phyloP scores from a whole-genome alignment of 2,113 vertebrate species.

The Tachysurus fulvidraco region DNA sequence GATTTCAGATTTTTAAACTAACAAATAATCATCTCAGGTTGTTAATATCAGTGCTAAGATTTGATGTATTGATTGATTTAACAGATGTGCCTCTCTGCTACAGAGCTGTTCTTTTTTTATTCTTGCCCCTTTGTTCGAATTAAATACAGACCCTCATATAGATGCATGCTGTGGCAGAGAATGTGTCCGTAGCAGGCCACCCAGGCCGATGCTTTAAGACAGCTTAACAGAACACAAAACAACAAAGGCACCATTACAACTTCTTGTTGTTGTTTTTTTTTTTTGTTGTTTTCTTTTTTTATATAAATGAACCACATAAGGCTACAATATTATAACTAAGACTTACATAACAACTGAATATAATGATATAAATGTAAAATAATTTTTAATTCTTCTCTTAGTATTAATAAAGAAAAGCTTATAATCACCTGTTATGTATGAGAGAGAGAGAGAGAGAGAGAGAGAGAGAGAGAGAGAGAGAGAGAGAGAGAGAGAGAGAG shows the following conservation, averaged over 20 bases:
- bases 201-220: constrained; percentile 65
- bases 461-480: background rate
- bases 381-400: constrained; percentile 61
- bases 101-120: constrained; percentile 48
- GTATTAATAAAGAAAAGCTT: constrained; percentile 69
- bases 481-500: constrained; percentile 12
- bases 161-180: constrained; percentile 53
- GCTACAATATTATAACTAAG: constrained; percentile 64
- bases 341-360: constrained; percentile 61
- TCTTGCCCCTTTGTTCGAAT: constrained; percentile 59
- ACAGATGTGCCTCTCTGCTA: constrained; percentile 14
- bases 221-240: constrained; percentile 70
- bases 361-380: constrained; percentile 64
- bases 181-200: constrained; percentile 64
- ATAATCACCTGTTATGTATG: constrained; percentile 65
- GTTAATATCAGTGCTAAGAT: constrained; percentile 32
- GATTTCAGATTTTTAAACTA: background rate
- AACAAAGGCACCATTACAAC: constrained; percentile 59
- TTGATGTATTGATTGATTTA: constrained; percentile 33
- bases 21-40: constrained; percentile 20
- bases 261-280: background rate
- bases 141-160: constrained; percentile 60
- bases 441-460: constrained; percentile 40
- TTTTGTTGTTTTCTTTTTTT: constrained; percentile 21
- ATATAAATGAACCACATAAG: constrained; percentile 41